phyloP scores from a whole-genome alignment of 37 sponge, comb jelly and placozoan species.

The Petrosia ficiformis region DNA sequence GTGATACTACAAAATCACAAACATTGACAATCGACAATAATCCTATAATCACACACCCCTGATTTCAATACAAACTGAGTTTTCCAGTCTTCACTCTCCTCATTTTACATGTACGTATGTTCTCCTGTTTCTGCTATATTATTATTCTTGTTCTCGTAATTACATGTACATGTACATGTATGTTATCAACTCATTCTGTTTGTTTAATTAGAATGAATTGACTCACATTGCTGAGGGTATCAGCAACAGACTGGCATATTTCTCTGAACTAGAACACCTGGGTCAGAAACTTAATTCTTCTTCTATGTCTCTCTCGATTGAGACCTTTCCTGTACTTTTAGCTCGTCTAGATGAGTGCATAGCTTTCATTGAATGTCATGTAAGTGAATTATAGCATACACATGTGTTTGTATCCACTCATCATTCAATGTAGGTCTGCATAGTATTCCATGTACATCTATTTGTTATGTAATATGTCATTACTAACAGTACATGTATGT shows the following conservation, averaged over 20 bases:
- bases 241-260: slow-evolving; percentile 80
- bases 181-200: neutral
- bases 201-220: slow-evolving; percentile 72
- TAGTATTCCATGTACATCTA: slow-evolving; percentile 6
- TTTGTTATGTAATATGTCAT: neutral
- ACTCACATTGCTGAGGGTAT: slow-evolving; percentile 78
- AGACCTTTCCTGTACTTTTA: slow-evolving; percentile 75
- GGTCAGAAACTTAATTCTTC: slow-evolving; percentile 75
- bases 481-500: neutral
- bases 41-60: too few species aligned
- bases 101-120: too few species aligned
- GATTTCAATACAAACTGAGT: too few species aligned
- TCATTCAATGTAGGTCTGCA: neutral
- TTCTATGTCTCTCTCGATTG: slow-evolving; percentile 69
- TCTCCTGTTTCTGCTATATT: too few species aligned
- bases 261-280: slow-evolving; percentile 83
- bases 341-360: slow-evolving; percentile 95
- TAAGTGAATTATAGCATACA: slow-evolving; percentile 21
- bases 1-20: too few species aligned
- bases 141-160: too few species aligned
- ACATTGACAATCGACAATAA: too few species aligned
- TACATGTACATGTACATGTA: neutral
- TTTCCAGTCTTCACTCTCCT: too few species aligned
- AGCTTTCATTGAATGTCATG: slow-evolving; percentile 81
- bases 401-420: neutral